phyloP scores from a whole-genome alignment of 1,140 invertebrate genomes.

The Spodoptera frugiperda region DNA sequence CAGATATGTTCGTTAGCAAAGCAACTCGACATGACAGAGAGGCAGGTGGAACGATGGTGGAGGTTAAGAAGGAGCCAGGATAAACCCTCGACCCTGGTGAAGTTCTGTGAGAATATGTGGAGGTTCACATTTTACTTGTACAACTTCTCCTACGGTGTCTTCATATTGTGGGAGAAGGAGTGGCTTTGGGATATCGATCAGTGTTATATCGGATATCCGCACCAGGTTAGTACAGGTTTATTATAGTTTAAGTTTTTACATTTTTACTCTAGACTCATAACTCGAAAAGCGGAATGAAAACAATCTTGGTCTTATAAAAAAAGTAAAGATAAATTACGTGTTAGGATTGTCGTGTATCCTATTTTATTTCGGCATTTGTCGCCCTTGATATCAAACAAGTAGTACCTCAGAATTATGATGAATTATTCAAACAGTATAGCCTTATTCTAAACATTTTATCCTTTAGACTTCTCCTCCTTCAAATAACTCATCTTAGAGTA shows the following conservation, averaged over 20 bases:
- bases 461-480: background rate
- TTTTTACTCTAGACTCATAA: no score
- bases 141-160: conserved; percentile 94
- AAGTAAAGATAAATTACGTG: no score
- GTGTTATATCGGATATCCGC: conserved; percentile 94
- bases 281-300: no score
- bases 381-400: no score
- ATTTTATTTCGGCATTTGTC: no score
- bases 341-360: no score
- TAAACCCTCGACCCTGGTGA: conserved; percentile 95
- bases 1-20: conserved; percentile 92
- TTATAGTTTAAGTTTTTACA: background rate
- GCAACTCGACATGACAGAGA: conserved; percentile 94
- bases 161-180: conserved; percentile 95
- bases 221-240: conserved; percentile 85
- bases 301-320: no score
- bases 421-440: no score
- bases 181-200: conserved; percentile 98
- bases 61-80: conserved; percentile 92
- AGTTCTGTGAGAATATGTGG: conserved; percentile 97
- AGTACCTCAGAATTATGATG: no score
- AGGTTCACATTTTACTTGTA: conserved; percentile 94
- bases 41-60: conserved; percentile 96
- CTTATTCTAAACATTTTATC: background rate
- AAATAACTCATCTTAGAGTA: background rate